Base-by-base conservation (phyloP, 2,113 vertebrate species). In the Phaethornis superciliosus region DNA sequence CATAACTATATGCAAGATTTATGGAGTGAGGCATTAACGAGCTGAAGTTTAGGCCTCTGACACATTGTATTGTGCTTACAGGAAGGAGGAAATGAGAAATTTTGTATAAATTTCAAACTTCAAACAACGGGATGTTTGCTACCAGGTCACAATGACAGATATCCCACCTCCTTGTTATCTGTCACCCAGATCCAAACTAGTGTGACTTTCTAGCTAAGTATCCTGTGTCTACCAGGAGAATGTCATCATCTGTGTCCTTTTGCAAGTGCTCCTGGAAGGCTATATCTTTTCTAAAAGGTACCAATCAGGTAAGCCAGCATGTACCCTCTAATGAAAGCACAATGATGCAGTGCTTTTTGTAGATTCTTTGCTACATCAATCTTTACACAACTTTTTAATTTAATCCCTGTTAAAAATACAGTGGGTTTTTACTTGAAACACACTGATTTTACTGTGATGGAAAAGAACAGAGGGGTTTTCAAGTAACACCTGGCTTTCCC, bases 1-100 rank as follows among this genome's bases (percentile, higher is more conserved):
- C 93, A 94, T 69, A 96, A 42, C 75, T 44, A n/a, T 59, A 68
- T 33, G 60, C 47, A 20, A 79, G 78, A 37, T 81, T 93, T 91
- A 88, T 33, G 83, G 86, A 94, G 75, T 24, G 75, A 94, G 44
- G 85, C 51, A 90, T 81, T 93, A 93, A 95, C 5, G 15, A 88
- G 80, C 80, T 86, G 84, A 69, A 37, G 42, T 76, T 94, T 69
- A 89, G 82, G 54, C 55, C 64, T 80, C 87, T 95, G 79, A 90
- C 88, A 95, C 93, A 84, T 88, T 16, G 89, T n/a, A 96, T 95
- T 96, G 96, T 96, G 76, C 81, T 94, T 55, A 46, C 94, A 96
- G 96, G 94, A 96, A 97, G 83, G 62, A 97, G 96, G 96, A 97
- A 97, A 97, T 96, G 96, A 96, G 95, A 85, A 95, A 93, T 96